These are phyloP conservation scores for Timandra comae DNA, from an alignment of 2,888 invertebrate species.

Conservation along the genomic window DNA sequence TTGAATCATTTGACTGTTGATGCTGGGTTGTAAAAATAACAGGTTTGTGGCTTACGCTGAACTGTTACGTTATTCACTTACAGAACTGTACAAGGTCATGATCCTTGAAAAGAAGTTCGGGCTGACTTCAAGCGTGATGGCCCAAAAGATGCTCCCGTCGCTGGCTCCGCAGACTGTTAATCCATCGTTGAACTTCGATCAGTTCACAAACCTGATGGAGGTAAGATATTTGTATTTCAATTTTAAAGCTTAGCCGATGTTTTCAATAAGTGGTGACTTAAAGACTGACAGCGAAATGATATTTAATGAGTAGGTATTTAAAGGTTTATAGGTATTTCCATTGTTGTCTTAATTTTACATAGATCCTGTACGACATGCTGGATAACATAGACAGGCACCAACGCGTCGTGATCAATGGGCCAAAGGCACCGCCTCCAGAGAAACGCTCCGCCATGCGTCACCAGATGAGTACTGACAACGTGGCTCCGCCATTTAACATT, in stretches of 20 bases:
- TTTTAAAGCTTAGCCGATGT: no score
- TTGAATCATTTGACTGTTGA: no score
- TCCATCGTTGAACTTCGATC: slow-evolving; percentile 72
- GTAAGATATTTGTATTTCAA: slow-evolving; percentile 26
- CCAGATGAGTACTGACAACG: slow-evolving; percentile 90
- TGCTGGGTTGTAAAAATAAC: no score
- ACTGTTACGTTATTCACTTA: slow-evolving; percentile 25
- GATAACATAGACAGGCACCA: slow-evolving; percentile 92
- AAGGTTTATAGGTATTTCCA: no score
- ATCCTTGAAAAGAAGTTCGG: slow-evolving; percentile 93
- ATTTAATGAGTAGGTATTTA: no score
- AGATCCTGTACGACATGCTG: slow-evolving; percentile 94
- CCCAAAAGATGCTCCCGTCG: slow-evolving; percentile 94
- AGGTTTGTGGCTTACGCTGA: no score
- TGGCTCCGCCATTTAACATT: slow-evolving; percentile 89
- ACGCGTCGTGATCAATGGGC: slow-evolving; percentile 45
- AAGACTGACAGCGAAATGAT: no score
- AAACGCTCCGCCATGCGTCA: slow-evolving; percentile 83
- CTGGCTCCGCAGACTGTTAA: slow-evolving; percentile 95
- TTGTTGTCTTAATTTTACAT: slow-evolving; percentile 10
- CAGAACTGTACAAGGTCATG: slow-evolving; percentile 95
- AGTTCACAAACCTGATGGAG: slow-evolving; percentile 61
- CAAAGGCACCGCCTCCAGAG: slow-evolving; percentile 51
- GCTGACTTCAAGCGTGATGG: slow-evolving; percentile 92
- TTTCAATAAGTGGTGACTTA: no score